Base-by-base conservation (phyloP, 2,797 vertebrate genomes). In the Characodon lateralis region DNA sequence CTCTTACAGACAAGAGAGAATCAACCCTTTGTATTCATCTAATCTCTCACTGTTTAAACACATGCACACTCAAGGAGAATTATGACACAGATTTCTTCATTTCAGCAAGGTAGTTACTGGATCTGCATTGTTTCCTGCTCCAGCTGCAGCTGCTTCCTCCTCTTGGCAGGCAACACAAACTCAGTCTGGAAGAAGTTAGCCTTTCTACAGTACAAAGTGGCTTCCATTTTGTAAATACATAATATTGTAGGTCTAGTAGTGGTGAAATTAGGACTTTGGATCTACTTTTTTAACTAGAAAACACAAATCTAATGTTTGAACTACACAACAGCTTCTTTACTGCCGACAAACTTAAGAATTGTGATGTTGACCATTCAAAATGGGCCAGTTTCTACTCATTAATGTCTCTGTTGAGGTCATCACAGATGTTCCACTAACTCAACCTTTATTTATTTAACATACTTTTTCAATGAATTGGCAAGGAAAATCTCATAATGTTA, bases 111-210 rank as follows among this genome's bases (percentile, higher is more conserved):
- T 87, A 77, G 76, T 89, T 92, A 85, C 79, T 87, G 81, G 79
- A 87, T 89, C 74, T 85, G 91, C 89, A 91, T 92, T 91, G 91
- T 94, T 93, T 94, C 93, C 91, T 87, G 83, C 61, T 81, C 79
- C 88, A 83, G 77, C 80, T 83, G 88, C 87, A 92, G 86, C 89
- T 90, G 89, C 87, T 95, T 96, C 94, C 94, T 94, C 77, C 73
- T 75, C 88, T 89, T 91, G 89, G 87, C 85, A 56, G 73, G 77
- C 74, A 85, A 71, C 74, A 80, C 81, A 78, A 79, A 90, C 77
- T 87, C 69, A 89, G 84, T 90, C 85, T 89, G 88, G 85, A 89
- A 88, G 80, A 83, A 73, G 6, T 87, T 81, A 83, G 82, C 56
- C 71, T 85, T 89, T 90, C 76, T 75, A n/a, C 58, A 74, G 66